Base-by-base conservation (phyloP, 1,140 invertebrate genomes). In the Brachionus manjavacas region DNA sequence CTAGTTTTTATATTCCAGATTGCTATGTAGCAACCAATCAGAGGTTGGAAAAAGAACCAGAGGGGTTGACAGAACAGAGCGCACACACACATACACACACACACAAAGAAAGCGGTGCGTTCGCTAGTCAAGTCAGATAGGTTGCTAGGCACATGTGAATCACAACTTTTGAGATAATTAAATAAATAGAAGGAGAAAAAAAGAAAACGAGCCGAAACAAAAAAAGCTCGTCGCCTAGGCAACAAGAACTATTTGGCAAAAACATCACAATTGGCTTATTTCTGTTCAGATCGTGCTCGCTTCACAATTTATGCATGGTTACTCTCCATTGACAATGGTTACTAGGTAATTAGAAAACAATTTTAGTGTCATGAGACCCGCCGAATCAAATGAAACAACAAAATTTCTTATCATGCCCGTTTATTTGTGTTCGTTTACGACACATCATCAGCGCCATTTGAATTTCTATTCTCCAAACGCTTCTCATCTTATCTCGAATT, bases 1-100 rank as follows among this genome's bases (percentile, higher is more conserved):
- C 68, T 72, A 41, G 68, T 72, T 72, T 72, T 72, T 72, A 72
- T 72, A 72, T 72, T 43, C 39, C 23, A 72, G 68, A 39, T 20
- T 41, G n/a, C 0, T 20, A 8, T 41, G 16, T 39, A 72, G 68
- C 68, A 72, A 72, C 68, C 16, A 72, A 72, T 68, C 66, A 68
- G 16, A 16, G 39, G 7, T 72, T 14, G 68, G 8, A 41, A 39
- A 6, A 68, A 28, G 25, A 28, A 68, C 25, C 31, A 68, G 66
- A 39, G 66, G 66, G 66, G 11, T 68, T 14, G 25, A 68, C 20
- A 68, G 52, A 60, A 60, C 31, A 35, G 31, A 35, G 31, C 31
- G 6, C 31, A 7, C 31, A 35, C 31, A 35, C 3, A 31, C 31
- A 35, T 6, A 20, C 20, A 60, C 52, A 60, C 31, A 35, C 31